Evolutionary conservation across 2,113 vertebrate species (phyloP), one percentile per base, ranked within the genome.

Genomic region (Chaetodon trifascialis): DNA sequence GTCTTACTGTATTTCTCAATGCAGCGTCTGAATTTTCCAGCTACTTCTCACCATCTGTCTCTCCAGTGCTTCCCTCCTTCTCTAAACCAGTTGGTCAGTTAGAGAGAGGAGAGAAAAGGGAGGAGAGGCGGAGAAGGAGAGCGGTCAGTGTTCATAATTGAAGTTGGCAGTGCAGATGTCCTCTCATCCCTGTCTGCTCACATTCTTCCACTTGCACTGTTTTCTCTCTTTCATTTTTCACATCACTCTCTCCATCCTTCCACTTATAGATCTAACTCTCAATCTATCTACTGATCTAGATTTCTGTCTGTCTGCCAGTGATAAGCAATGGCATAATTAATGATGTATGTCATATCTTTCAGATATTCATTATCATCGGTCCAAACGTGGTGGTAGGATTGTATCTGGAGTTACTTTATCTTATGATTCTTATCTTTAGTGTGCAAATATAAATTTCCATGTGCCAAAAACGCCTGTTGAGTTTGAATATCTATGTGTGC

Each of bases 111-210:
- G 59, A 36, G 40, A 59, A 36, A 58, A 83, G 68, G 25, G n/a
- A 60, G 52, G 56, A 47, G 36, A 79, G 19, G 72, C 36, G 11
- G 60, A 42, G n/a, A 59, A 59, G 63, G 79, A 79, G 72, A 79
- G 85, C 65, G 47, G 79, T 83, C 75, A 83, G 73, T 86, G 77
- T 85, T 92, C 64, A 84, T 91, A 92, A 90, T 91, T 87, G 69
- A 87, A 87, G 77, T 70, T 90, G 91, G 80, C 88, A 90, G 80
- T 85, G n/a, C 87, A 86, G 82, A 83, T 90, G 87, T 90, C 85
- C 25, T 85, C 58, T 84, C 54, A 67, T 90, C 65, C 69, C 73
- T 84, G 65, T 77, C 79, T 49, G 23, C 74, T 89, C 34, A 34
- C n/a, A 74, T 83, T 85, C 88, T 74, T 74, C 74, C 81, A 76